Evolutionary conservation across 2,797 vertebrate genomes (phyloP), one percentile per base, ranked within the genome.

Genomic region (Coregonus ussuriensis): DNA sequence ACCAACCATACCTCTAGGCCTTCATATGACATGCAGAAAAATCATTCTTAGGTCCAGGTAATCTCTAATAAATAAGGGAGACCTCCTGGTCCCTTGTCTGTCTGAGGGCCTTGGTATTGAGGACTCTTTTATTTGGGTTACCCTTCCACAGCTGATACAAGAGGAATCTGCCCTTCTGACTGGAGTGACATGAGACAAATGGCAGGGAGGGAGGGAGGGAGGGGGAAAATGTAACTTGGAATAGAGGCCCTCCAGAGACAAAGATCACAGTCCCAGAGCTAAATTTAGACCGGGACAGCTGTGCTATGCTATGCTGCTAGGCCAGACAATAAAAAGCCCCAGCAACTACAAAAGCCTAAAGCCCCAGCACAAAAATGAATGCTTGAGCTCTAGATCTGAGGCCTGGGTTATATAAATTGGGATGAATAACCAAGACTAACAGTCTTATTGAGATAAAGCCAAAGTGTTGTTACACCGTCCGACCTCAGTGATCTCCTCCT

Each of bases 401-500:
- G 7, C 9, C 41, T 47, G 59, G 47, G 15, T 59, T 47, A 47
- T 47, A 47, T 16, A 15, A 15, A 33, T 53, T 21, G n/a, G 35
- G 52, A 15, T 13, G 59, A 18, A 59, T 21, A 18, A 59, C 16
- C 16, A 18, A 59, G 56, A 68, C 3, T 25, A 63, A 63, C 25
- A 29, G 59, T 25, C 25, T 29, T 9, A 9, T 63, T 63, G 59
- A 63, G n/a, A 25, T 63, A 29, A 63, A 63, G 59, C 66, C 31
- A 15, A 18, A 5, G 2, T 1, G 31, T 33, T 68, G 33, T 68
- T 66, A 21, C 56, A 47, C 41, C 9, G 41, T 21, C 56, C n/a
- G 29, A 66, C 96, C 94, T 97, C 95, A 16, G 86, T 91, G 81
- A 95, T 92, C 75, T 96, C 93, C 4, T 95, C 94, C 71, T 89